Percentiles rank a stretch among this genome's conserved stretches.
These are phyloP conservation scores for Drepanosiphum platanoidis DNA, from an alignment of 2,888 invertebrate genomes.

Conservation along the genomic window DNA sequence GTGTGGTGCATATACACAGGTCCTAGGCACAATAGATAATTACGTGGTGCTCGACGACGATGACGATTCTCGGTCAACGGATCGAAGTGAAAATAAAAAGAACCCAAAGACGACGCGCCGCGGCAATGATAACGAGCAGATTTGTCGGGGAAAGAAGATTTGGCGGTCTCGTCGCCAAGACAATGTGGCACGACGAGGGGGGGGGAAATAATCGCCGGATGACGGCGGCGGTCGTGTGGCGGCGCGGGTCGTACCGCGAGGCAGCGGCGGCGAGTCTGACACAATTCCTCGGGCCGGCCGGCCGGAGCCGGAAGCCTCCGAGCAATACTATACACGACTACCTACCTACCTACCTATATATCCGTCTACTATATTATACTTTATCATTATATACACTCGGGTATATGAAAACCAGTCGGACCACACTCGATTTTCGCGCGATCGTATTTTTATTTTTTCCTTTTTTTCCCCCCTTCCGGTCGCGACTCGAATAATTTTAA, in stretches of 20 bases:
- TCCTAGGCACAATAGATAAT: not conserved
- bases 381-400: not conserved
- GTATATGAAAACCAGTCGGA: conserved; percentile 47
- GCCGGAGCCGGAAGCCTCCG: conserved; percentile 60
- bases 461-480: too few species aligned
- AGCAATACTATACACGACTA: conserved; percentile 45
- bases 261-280: conserved; percentile 47
- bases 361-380: not conserved
- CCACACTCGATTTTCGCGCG: conserved; percentile 50
- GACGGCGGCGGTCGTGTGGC: conserved; percentile 27
- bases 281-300: conserved; percentile 57
- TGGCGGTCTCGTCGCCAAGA: conserved; percentile 24
- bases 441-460: too few species aligned
- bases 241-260: conserved; percentile 53
- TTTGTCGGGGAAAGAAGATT: conserved; percentile 38
- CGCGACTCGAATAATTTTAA: not conserved
- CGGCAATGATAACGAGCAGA: not conserved
- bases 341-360: not conserved
- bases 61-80: conserved; percentile 2
- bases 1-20: too few species aligned
- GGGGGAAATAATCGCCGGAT: conserved; percentile 55
- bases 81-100: not conserved
- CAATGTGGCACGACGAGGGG: conserved; percentile 37
- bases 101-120: not conserved
- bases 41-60: not conserved